Percentiles rank a stretch among this genome's conserved stretches.
Conservation (phyloP, 2,888 invertebrate species). For the Amphipyra berbera region DNA sequence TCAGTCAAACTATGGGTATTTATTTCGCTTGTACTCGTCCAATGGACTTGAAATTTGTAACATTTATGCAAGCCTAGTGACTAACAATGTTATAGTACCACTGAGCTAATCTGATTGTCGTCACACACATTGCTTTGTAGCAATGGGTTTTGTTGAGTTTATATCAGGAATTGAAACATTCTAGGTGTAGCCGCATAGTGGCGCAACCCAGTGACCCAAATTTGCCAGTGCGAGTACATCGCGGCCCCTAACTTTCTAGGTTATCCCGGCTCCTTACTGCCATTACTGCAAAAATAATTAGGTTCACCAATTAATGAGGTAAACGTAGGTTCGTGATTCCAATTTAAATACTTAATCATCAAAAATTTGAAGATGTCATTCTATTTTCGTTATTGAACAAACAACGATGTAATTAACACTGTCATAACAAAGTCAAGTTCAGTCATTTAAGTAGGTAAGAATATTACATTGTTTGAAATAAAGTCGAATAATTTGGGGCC, state of each 20-base stretch:
- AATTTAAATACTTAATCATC: background rate
- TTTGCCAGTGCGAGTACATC: slow-evolving; percentile 53
- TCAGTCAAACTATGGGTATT: too few species aligned
- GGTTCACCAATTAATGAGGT: background rate
- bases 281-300: slow-evolving; percentile 14
- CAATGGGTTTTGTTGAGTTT: slow-evolving; percentile 6
- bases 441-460: slow-evolving; percentile 10
- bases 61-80: too few species aligned
- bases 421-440: slow-evolving; percentile 17
- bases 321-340: background rate
- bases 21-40: too few species aligned
- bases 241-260: slow-evolving; percentile 48
- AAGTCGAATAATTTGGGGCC: slow-evolving; percentile 20
- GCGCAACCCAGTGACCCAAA: slow-evolving; percentile 67
- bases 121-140: background rate
- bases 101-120: too few species aligned
- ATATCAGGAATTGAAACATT: slow-evolving; percentile 25
- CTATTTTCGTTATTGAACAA: slow-evolving; percentile 3
- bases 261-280: slow-evolving; percentile 29
- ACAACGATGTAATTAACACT: slow-evolving; percentile 10
- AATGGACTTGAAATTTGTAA: too few species aligned
- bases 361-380: background rate
- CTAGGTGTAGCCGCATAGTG: slow-evolving; percentile 45
- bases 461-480: slow-evolving; percentile 18
- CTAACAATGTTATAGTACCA: too few species aligned